Percentiles rank a stretch among this genome's conserved stretches.
Conservation (phyloP, 1,140 invertebrate genomes). For the Leptopilina clavipes region DNA sequence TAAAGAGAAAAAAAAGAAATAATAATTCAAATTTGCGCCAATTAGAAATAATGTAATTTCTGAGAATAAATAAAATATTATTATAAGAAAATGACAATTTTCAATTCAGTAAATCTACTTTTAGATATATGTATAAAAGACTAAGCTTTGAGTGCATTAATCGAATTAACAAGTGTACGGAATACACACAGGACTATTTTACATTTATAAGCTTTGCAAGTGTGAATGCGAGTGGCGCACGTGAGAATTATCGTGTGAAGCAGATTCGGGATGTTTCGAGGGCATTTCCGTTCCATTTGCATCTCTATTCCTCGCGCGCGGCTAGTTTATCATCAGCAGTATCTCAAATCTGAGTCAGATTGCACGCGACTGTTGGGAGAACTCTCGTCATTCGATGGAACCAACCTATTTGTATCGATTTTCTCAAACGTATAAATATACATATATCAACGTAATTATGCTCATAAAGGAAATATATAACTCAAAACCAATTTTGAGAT, state of each 20-base stretch:
- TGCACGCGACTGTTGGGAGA: slow-evolving; percentile 14
- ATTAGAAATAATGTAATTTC: too few relatives aligned
- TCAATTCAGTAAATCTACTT: slow-evolving; percentile 34
- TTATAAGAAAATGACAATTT: background rate
- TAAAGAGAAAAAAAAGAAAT: too few relatives aligned
- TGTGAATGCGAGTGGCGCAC: slow-evolving; percentile 17
- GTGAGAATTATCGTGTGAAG: slow-evolving; percentile 23
- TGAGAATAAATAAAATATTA: too few relatives aligned
- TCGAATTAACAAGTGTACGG: slow-evolving; percentile 41
- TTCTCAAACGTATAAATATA: background rate
- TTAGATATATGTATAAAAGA: background rate
- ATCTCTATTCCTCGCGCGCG: slow-evolving; percentile 32
- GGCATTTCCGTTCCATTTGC: slow-evolving; percentile 39
- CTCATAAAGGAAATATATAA: background rate
- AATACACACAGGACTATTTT: background rate
- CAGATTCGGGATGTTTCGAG: slow-evolving; percentile 40
- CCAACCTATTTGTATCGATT: slow-evolving; percentile 30
- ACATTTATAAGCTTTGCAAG: slow-evolving; percentile 17
- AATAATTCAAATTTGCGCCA: too few relatives aligned
- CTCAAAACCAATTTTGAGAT: background rate
- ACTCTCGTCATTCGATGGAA: slow-evolving; percentile 21
- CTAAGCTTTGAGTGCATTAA: slow-evolving; percentile 3
- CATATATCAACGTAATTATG: slow-evolving; percentile 13
- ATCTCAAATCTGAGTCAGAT: slow-evolving; percentile 27
- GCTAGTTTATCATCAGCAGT: slow-evolving; percentile 37